phyloP scores from a whole-genome alignment of 2,113 vertebrate genomes.

The Menura novaehollandiae region DNA sequence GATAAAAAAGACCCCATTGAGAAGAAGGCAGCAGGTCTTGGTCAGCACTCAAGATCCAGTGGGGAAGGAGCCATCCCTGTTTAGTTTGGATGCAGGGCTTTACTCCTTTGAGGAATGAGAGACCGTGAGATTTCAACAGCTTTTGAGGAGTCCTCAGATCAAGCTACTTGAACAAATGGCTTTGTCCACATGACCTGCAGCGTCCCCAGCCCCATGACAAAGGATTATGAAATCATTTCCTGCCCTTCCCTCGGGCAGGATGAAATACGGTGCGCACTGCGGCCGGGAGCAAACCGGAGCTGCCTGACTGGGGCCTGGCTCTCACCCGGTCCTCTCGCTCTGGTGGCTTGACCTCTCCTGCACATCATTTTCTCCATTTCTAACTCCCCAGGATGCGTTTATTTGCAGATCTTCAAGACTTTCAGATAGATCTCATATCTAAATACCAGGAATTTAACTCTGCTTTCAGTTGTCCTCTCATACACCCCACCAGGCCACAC shows the following conservation, averaged over 20 bases:
- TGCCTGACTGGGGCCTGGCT: slow-evolving; percentile 1
- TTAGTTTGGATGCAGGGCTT: slow-evolving; percentile 25
- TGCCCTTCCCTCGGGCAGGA: not conserved
- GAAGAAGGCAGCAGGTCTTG: not conserved
- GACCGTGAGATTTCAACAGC: slow-evolving; percentile 6
- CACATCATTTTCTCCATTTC: not conserved
- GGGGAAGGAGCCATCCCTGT: not conserved
- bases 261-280: not conserved
- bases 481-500: not conserved
- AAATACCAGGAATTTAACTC: not conserved
- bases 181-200: slow-evolving; percentile 7
- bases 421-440: not conserved
- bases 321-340: not conserved
- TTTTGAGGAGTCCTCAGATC: slow-evolving; percentile 25
- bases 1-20: not conserved
- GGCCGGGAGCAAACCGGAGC: not conserved
- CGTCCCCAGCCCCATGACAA: not conserved
- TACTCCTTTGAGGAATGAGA: slow-evolving; percentile 14
- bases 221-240: slow-evolving; percentile 3
- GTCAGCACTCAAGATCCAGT: not conserved
- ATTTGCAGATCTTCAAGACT: not conserved
- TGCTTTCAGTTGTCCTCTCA: not conserved
- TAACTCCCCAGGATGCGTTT: not conserved
- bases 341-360: not conserved
- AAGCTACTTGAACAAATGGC: slow-evolving; percentile 28